These are phyloP conservation scores for Scaptomyza flava DNA, from an alignment of 2,888 invertebrate species.

Conservation along the genomic window DNA sequence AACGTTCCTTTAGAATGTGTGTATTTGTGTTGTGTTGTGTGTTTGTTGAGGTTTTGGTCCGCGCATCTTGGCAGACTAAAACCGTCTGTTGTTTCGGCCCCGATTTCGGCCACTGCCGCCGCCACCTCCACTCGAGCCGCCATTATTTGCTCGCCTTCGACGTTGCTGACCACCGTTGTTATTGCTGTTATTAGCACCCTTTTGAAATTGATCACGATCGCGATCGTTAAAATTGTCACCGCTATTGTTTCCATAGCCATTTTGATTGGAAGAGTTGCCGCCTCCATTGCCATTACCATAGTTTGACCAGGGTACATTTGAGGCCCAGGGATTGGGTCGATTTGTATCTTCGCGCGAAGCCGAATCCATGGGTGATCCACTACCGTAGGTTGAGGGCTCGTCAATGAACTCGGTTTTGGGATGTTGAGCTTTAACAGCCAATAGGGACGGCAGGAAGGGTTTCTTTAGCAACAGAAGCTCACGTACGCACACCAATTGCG, in stretches of 20 bases:
- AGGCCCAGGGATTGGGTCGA: constrained; percentile 75
- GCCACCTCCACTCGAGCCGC: constrained; percentile 49
- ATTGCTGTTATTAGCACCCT: constrained; percentile 44
- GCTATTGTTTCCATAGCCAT: constrained; percentile 57
- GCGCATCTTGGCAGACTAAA: constrained; percentile 49
- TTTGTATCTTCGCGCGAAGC: constrained; percentile 51
- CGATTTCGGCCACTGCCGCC: constrained; percentile 53
- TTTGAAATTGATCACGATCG: constrained; percentile 61
- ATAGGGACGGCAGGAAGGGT: constrained; percentile 80
- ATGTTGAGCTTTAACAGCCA: constrained; percentile 79
- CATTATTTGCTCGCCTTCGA: constrained; percentile 67
- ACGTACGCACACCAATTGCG: constrained; percentile 81
- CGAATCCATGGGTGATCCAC: constrained; percentile 57
- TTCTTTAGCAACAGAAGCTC: constrained; percentile 79
- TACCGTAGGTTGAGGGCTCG: constrained; percentile 42
- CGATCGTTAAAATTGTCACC: constrained; percentile 58
- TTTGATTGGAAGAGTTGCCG: constrained; percentile 50
- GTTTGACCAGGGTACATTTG: constrained; percentile 63
- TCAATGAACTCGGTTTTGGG: constrained; percentile 69
- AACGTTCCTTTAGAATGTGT: constrained; percentile 42
- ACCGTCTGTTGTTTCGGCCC: constrained; percentile 77
- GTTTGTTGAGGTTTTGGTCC: constrained; percentile 10
- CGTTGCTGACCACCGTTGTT: constrained; percentile 57
- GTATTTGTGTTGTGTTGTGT: constrained; percentile 13
- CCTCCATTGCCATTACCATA: constrained; percentile 53